Base-by-base conservation (phyloP, 1,140 invertebrate genomes). In the Periplaneta americana region DNA sequence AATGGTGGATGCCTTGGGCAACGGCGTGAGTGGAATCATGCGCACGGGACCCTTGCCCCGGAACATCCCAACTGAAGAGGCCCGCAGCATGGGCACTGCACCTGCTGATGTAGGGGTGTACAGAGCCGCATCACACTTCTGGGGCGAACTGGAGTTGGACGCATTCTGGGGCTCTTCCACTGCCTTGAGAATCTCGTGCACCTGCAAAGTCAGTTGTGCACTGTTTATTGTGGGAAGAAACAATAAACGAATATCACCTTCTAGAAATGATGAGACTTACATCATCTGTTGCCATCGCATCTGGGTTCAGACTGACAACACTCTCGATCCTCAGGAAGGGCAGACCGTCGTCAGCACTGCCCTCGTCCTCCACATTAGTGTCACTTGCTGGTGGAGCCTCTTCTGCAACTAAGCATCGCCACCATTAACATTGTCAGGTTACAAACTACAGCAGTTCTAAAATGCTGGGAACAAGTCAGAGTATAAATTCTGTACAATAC, bases 261-360 rank as follows among this genome's bases (percentile, higher is more conserved):
- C n/a, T 17, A 66, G 57, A 66, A 66, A 66, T 66, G n/a, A 36
- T 11, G 11, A 77, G 32, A 34, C 33, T 36, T 77, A 77, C 33
- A 34, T 77, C 75, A n/a, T 34, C 35, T 34, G 82, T 81, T 1
- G 34, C 83, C 0, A 82, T 80, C 28, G 80, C 34, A 48, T 37
- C 83, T 31, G 85, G 84, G n/a, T 87, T 86, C 10, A 89, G 84
- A 80, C 88, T 89, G 17, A 89, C 84, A 34, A 89, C 88, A 80
- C 86, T 88, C 77, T 86, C 87, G n/a, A 89, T 89, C 74, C 86
- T 87, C 9, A 88, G 79, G 37, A 88, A 88, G 1, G 86, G 86
- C 48, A 84, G 85, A 0, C 85, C 84, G 6, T 86, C 85, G 6
- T 57, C 81, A 13, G 84, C 83, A 31, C 78, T 74, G 0, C 85